Evolutionary conservation across 2,113 vertebrate species (phyloP).

Genomic region (Sterrhoptilus dennistouni): DNA sequence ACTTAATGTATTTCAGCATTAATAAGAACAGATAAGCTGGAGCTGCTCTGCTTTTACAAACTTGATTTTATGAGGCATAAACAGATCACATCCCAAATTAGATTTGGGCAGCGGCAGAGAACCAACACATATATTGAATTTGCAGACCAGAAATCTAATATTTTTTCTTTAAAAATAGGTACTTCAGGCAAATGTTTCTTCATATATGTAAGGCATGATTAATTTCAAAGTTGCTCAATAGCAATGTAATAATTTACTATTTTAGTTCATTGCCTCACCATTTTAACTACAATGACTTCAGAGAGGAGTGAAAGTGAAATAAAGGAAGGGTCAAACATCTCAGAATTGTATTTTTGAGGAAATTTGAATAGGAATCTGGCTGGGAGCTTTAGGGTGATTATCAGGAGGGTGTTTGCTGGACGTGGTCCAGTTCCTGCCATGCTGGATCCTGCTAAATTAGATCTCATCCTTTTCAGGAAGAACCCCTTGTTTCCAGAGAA

Average conservation of each 20-base stretch:
- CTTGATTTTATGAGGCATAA: neutral
- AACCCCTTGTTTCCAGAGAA: neutral
- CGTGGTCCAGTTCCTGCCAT: neutral
- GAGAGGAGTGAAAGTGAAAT: neutral
- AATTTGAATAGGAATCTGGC: neutral
- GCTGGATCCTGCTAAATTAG: neutral
- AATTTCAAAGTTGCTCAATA: neutral
- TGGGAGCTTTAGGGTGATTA: neutral
- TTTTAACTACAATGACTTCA: neutral
- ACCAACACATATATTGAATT: neutral
- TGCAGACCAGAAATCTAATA: neutral
- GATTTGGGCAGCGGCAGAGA: neutral
- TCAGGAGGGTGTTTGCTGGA: neutral
- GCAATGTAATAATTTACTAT: neutral
- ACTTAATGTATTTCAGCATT: neutral
- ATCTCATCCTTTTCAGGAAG: neutral
- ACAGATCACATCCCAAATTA: conserved; percentile 4
- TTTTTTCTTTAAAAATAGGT: neutral
- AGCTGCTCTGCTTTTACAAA: neutral
- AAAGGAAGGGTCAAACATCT: neutral
- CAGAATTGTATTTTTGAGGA: neutral
- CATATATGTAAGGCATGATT: neutral
- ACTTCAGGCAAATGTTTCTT: neutral
- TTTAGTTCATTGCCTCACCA: neutral
- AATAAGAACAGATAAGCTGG: neutral